These are phyloP conservation scores for Melanaphis sacchari DNA, from an alignment of 1,140 invertebrate species.

Conservation along the genomic window DNA sequence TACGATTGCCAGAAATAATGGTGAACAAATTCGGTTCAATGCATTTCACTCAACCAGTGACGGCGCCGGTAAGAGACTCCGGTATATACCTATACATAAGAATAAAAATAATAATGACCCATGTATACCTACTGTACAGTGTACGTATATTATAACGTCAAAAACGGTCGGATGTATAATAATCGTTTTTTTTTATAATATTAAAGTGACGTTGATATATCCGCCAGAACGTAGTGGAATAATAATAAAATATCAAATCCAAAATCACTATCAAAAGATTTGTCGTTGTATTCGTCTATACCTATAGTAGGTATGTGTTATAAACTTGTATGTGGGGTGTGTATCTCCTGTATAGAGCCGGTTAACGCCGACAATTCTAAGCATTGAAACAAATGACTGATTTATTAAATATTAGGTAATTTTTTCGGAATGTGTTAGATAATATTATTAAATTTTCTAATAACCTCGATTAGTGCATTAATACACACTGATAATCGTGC, in stretches of 20 bases:
- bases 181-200: background rate
- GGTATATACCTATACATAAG: background rate
- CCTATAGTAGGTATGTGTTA: too few species aligned
- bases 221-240: background rate
- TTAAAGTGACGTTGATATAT: background rate
- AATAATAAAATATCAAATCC: background rate
- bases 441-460: background rate
- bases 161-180: background rate
- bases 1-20: background rate
- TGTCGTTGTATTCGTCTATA: background rate
- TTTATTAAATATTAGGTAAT: background rate
- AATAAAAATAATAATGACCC: background rate
- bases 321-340: background rate
- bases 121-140: background rate
- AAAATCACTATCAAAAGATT: background rate
- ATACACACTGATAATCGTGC: background rate
- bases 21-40: conserved; percentile 13
- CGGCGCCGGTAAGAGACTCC: background rate
- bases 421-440: fast-evolving
- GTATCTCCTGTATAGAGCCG: background rate
- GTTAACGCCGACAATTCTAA: background rate
- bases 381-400: background rate
- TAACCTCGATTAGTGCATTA: background rate
- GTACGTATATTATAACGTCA: background rate
- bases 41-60: background rate